Evolutionary conservation across 2,888 invertebrate species (phyloP), one percentile per base, ranked within the genome.

Genomic region (Drosophila seclusa): DNA sequence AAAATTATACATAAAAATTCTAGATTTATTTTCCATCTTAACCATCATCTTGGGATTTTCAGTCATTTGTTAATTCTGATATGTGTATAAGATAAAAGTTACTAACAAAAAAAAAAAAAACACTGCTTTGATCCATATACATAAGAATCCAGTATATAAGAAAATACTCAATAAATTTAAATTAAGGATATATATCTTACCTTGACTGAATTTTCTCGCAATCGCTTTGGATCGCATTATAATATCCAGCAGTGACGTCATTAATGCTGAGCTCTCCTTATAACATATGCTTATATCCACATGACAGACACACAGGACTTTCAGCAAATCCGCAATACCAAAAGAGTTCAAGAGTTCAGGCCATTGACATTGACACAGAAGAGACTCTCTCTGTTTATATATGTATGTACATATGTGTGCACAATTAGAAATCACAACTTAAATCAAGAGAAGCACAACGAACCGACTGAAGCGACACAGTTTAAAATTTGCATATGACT

Each of bases 171-270:
- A 16, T 16, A 45, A 27, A 2, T 24, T 24, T 8, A 24, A 45
- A 21, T 21, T 21, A 2, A 21, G 1, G 6, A 21, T 45, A 11
- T 21, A 4, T 2, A 10, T 7, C 90, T 92, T 77, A 93, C 93
- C 91, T 89, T 91, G 91, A 90, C 91, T 89, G 29, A 92, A 79
- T 83, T 91, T 93, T 79, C 92, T 91, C n/a, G 93, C 93, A 85
- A 91, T 84, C 90, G 92, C 91, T 84, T 93, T 93, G 74, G 92
- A 92, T 90, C 93, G 93, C 93, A 93, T 93, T 87, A 92, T 92
- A 88, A 91, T 79, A 68, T 92, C 91, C 70, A 92, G 77, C 27
- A 91, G 63, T 72, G 91, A 89, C 87, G 90, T 89, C 92, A 92
- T 92, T 82, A 83, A 89, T 72, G 78, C 76, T 72, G 50, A 58